These are phyloP conservation scores for Tarsius wallacei DNA, from an alignment of 2,797 vertebrate genomes.

Conservation along the genomic window DNA sequence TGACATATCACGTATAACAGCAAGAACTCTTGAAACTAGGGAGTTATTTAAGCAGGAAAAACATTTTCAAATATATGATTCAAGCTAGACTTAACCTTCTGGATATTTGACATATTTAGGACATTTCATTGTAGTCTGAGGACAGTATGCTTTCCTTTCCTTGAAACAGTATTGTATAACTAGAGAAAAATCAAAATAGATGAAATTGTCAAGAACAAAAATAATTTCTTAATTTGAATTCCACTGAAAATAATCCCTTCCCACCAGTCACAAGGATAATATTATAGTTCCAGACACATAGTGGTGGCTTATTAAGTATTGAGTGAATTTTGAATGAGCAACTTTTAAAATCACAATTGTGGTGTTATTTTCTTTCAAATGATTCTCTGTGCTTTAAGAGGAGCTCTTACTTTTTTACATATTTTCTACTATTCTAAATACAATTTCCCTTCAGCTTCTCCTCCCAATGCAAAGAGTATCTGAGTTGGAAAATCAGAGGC, in stretches of 20 bases:
- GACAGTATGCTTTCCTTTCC: not conserved
- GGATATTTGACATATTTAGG: not conserved
- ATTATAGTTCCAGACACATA: not conserved
- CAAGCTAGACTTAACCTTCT: not conserved
- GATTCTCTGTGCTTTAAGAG: not conserved
- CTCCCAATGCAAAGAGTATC: not conserved
- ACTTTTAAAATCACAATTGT: not conserved
- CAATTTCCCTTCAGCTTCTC: not conserved
- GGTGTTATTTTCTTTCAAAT: not conserved
- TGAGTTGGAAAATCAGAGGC: not conserved
- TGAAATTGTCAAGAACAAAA: not conserved
- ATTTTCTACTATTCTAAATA: rapidly evolving
- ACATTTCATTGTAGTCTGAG: not conserved
- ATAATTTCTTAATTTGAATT: constrained; percentile 12
- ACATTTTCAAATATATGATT: not conserved
- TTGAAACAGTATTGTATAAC: not conserved
- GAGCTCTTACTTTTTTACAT: not conserved
- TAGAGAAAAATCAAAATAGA: constrained; percentile 25
- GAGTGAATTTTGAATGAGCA: not conserved
- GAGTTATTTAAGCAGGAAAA: not conserved
- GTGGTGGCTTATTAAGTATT: not conserved
- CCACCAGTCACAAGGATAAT: not conserved
- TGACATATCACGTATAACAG: not conserved
- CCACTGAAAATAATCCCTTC: not conserved
- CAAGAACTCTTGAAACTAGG: not conserved